Evolutionary conservation across 2,888 invertebrate species (phyloP), one percentile per base, ranked within the genome.

Genomic region (Abrostola triplasia): DNA sequence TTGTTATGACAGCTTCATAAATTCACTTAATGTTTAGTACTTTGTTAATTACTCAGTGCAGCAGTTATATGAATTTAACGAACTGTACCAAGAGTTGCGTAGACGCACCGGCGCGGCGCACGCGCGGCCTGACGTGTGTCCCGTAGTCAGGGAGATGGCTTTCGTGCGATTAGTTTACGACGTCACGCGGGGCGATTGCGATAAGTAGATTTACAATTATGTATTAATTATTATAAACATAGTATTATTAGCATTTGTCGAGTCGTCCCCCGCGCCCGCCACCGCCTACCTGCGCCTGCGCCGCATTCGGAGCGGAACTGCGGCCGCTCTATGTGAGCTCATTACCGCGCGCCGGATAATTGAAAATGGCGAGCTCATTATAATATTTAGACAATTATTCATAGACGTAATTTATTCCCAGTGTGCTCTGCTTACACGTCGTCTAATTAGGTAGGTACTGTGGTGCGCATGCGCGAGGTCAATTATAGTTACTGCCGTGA

Each of bases 341-440:
- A 84, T 86, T 86, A 84, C 75, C 77, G 81, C 81, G 71, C 80
- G 75, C 64, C 76, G 65, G 78, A 80, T 86, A 84, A 83, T 86
- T 84, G 86, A 84, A 87, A 88, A 85, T 84, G 77, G 83, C 84
- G 79, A 82, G 74, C 84, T 88, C 84, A 87, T 89, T 88, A 85
- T 80, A 87, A 88, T 87, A 85, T 87, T 87, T 81, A 79, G 81
- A 83, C 82, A 80, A 86, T 88, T 84, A 86, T 81, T 86, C 82
- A 84, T 83, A 71, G 70, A 79, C 77, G 78, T 84, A 82, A 83
- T 82, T 76, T 79, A 82, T 80, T 82, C 76, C 67, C 73, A 76
- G 76, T 71, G 64, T 61, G 53, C 59, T 58, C 61, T 59, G 67
- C 69, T 76, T 77, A 70, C 74, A 77, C 71, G 68, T 68, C 71